These are phyloP conservation scores for Sesia bembeciformis DNA, from an alignment of 2,888 invertebrate species.

Conservation along the genomic window DNA sequence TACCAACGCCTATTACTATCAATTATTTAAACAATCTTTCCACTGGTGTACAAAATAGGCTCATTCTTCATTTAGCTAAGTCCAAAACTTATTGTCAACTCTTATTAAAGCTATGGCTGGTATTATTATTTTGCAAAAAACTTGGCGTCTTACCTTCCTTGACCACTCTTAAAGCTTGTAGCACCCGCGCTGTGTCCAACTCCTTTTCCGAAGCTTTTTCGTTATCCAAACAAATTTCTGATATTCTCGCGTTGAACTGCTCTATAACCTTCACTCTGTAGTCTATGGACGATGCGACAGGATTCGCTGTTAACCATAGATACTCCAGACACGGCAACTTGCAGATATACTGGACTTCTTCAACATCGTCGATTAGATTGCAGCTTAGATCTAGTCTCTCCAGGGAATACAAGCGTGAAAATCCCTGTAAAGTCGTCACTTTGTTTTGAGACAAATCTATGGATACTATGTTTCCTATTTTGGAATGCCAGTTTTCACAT, in stretches of 20 bases:
- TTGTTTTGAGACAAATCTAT: conserved; percentile 91
- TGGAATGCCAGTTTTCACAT: conserved; percentile 86
- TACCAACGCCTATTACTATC: too few species aligned
- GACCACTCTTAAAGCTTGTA: conserved; percentile 89
- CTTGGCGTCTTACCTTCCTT: conserved; percentile 79
- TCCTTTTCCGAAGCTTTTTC: conserved; percentile 91
- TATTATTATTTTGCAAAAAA: conserved; percentile 66
- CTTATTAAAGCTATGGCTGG: conserved; percentile 57
- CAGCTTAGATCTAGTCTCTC: conserved; percentile 90
- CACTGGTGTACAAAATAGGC: too few species aligned
- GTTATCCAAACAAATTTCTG: conserved; percentile 90
- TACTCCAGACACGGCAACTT: conserved; percentile 90
- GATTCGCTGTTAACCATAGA: conserved; percentile 91
- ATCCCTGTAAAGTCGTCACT: conserved; percentile 80
- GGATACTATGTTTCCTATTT: conserved; percentile 90
- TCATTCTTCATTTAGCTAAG: too few species aligned
- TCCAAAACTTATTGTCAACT: conserved; percentile 45
- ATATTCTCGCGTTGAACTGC: conserved; percentile 87
- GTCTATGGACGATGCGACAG: conserved; percentile 88
- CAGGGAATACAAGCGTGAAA: conserved; percentile 89
- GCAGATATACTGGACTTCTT: conserved; percentile 86
- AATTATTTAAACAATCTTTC: too few species aligned
- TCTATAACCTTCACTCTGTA: conserved; percentile 93
- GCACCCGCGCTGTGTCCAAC: conserved; percentile 91
- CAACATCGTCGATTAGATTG: conserved; percentile 86